Percentiles rank a stretch among this genome's conserved stretches.
Evolutionary conservation across 2,888 invertebrate species (phyloP).

Genomic region (Epinotia bilunana): DNA sequence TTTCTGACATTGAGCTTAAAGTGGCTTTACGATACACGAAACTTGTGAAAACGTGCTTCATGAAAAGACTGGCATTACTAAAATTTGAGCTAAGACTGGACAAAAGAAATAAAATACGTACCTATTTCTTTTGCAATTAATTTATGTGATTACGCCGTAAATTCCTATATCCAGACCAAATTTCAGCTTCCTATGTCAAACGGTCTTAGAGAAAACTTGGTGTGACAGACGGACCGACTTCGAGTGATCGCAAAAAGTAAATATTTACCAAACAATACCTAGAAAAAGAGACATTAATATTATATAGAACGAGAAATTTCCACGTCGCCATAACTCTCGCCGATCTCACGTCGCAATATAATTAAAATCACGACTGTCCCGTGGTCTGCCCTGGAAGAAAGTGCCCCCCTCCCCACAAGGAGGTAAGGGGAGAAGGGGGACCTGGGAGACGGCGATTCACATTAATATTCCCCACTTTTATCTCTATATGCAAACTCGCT

Average conservation of each 20-base stretch:
- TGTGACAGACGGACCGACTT: too few relatives aligned
- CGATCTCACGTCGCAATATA: conserved; percentile 80
- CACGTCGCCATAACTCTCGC: conserved; percentile 70
- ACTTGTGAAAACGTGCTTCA: background rate
- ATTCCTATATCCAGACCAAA: too few relatives aligned
- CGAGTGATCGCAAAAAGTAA: background rate
- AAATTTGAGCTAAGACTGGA: background rate
- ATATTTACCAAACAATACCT: conserved; percentile 11
- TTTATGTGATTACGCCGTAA: too few relatives aligned
- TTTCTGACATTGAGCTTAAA: too few relatives aligned
- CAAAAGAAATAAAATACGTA: background rate
- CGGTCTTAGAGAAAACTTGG: too few relatives aligned
- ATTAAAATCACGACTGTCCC: conserved; percentile 84
- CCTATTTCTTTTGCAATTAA: too few relatives aligned
- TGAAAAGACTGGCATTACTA: background rate
- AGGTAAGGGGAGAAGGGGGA: conserved; percentile 53
- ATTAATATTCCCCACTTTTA: conserved; percentile 85
- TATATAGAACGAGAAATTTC: conserved; percentile 59
- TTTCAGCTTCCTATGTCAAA: too few relatives aligned
- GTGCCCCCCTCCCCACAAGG: conserved; percentile 59
- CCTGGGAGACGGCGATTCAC: conserved; percentile 72
- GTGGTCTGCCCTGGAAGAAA: conserved; percentile 80
- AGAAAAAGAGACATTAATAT: conserved; percentile 26
- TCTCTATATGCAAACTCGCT: conserved; percentile 85
- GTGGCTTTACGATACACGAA: background rate